Percentiles rank a stretch among this genome's conserved stretches.
phyloP scores from a whole-genome alignment of 2,797 vertebrate species.

The Lemur catta region DNA sequence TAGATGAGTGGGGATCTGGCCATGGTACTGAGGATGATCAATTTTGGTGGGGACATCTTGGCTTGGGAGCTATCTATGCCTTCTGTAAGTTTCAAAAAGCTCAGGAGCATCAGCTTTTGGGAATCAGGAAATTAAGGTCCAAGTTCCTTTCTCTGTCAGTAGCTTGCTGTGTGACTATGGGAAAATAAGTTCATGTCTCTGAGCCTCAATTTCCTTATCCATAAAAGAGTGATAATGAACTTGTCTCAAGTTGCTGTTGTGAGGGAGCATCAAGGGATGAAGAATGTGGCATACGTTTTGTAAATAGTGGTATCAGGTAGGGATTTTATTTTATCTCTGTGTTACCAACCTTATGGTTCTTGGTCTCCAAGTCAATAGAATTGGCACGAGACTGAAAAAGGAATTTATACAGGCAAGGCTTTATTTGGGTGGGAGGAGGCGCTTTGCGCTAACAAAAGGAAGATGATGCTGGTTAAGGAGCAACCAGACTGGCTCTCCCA shows the following conservation, averaged over 20 bases:
- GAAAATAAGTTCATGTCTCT: neutral
- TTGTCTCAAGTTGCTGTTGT: neutral
- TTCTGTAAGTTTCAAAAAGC: neutral
- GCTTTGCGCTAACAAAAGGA: no score
- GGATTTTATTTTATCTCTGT: neutral
- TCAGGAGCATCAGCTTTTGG: neutral
- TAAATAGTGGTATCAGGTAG: neutral
- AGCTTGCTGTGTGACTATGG: neutral
- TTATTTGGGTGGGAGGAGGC: no score
- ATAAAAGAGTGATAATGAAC: neutral
- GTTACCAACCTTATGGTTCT: no score
- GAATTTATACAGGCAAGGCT: no score
- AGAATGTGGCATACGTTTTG: neutral
- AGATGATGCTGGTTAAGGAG: no score
- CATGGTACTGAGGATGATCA: neutral
- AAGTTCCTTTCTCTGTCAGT: neutral
- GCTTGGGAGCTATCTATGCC: no score
- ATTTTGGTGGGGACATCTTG: neutral
- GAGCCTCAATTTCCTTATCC: neutral
- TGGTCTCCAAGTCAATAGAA: no score
- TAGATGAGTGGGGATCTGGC: neutral
- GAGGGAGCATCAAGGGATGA: neutral
- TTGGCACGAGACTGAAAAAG: no score
- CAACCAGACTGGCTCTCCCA: no score
- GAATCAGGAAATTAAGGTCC: neutral